Evolutionary conservation across 2,113 vertebrate genomes (phyloP).

Genomic region (Calonectris borealis): DNA sequence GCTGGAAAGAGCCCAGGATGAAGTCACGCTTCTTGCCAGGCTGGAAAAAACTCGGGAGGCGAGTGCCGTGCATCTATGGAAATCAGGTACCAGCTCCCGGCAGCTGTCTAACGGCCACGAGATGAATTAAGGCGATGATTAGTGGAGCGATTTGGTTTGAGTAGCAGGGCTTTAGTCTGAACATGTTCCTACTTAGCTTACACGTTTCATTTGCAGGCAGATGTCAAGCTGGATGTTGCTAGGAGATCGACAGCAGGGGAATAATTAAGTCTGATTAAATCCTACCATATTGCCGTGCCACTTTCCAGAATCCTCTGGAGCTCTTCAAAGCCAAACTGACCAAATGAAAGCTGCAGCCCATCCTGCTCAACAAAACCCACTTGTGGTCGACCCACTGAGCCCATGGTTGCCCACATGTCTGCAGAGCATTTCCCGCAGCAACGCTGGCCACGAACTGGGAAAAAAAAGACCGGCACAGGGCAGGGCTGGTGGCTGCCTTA

Average conservation of each 20-base stretch:
- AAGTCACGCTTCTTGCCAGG: background rate
- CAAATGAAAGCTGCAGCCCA: background rate
- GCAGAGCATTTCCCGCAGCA: background rate
- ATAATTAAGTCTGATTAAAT: conserved; percentile 66
- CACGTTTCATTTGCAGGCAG: conserved; percentile 37
- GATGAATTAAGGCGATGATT: conserved; percentile 28
- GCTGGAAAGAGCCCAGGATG: background rate
- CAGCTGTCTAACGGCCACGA: background rate
- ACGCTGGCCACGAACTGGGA: fast-evolving
- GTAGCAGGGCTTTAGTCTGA: conserved; percentile 21
- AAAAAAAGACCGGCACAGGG: background rate
- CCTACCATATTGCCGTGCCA: background rate
- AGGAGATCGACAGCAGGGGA: conserved; percentile 51
- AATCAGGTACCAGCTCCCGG: background rate
- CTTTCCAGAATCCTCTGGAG: conserved; percentile 36
- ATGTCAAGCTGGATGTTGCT: conserved; percentile 66
- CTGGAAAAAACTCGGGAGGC: background rate
- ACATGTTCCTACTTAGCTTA: conserved; percentile 38
- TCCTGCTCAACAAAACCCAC: background rate
- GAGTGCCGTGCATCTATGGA: background rate
- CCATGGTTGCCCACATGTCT: background rate
- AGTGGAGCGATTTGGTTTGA: conserved; percentile 37
- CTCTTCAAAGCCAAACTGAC: conserved; percentile 17
- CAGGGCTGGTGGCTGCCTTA: background rate
- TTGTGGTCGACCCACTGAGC: fast-evolving